These are phyloP conservation scores for Leptonema lineaticorne DNA, from an alignment of 1,140 invertebrate genomes.

Conservation along the genomic window DNA sequence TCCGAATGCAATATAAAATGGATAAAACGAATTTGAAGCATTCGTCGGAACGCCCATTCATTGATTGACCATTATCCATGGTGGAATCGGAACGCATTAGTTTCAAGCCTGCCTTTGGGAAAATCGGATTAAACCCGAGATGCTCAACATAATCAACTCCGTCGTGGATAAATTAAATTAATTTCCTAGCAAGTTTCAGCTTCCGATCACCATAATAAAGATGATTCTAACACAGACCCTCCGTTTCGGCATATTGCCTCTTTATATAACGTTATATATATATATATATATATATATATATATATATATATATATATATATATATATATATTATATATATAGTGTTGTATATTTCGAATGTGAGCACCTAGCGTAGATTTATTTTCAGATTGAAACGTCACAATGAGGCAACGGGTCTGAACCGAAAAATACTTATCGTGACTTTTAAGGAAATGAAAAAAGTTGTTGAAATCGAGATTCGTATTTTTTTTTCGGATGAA, in stretches of 20 bases:
- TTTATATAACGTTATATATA: neutral
- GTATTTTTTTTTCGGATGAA: too few species aligned
- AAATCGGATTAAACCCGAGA: slow-evolving; percentile 11
- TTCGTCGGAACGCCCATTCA: too few species aligned
- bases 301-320: neutral
- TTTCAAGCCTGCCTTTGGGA: neutral
- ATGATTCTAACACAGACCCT: neutral
- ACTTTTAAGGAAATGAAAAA: neutral
- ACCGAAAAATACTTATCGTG: neutral
- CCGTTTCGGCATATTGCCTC: neutral
- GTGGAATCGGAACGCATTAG: slow-evolving; percentile 13
- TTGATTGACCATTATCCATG: slow-evolving; percentile 8
- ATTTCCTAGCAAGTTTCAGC: slow-evolving; percentile 11
- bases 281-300: slow-evolving; percentile 1
- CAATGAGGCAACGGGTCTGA: neutral
- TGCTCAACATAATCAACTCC: slow-evolving; percentile 16
- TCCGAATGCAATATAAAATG: too few species aligned
- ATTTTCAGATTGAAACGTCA: neutral
- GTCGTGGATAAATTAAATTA: slow-evolving; percentile 6
- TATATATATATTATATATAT: neutral
- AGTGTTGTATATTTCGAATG: neutral
- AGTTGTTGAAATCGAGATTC: neutral
- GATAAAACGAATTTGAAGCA: too few species aligned
- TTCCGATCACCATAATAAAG: slow-evolving; percentile 13
- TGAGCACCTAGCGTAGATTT: too few species aligned